Evolutionary conservation across 1,140 invertebrate genomes (phyloP).

Genomic region (Bradynema listronoti): DNA sequence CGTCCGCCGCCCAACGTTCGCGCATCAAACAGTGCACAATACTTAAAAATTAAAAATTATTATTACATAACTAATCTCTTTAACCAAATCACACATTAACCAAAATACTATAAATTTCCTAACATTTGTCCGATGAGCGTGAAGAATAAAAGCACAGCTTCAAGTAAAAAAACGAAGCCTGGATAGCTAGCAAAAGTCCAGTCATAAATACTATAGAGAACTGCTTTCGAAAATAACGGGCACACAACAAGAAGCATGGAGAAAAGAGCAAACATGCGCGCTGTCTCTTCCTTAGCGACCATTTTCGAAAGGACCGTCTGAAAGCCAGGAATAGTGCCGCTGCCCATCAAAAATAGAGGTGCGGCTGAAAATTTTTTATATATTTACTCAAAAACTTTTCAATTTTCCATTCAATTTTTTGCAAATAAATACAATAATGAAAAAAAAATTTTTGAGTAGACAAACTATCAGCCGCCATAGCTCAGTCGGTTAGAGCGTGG

Average conservation of each 20-base stretch:
- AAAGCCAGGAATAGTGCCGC: constrained; percentile 20
- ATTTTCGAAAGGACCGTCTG: constrained; percentile 26
- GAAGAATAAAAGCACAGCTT: constrained; percentile 4
- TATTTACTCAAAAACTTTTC: no score
- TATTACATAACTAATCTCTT: background rate
- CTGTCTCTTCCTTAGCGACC: constrained; percentile 27
- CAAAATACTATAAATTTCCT: constrained; percentile 6
- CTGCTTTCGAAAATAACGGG: constrained; percentile 16
- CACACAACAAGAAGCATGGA: constrained; percentile 21
- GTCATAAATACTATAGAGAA: constrained; percentile 33
- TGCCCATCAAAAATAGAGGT: constrained; percentile 5
- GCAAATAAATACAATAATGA: no score
- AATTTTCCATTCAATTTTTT: no score
- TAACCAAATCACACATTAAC: background rate
- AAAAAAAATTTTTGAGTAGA: no score
- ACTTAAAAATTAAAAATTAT: no score
- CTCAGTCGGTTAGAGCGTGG: constrained; percentile 58
- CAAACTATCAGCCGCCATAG: no score
- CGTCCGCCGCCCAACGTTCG: no score
- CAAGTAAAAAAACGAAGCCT: constrained; percentile 33
- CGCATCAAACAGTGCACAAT: no score
- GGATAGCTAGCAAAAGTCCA: constrained; percentile 25
- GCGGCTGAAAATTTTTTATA: no score
- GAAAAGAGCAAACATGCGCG: constrained; percentile 26
- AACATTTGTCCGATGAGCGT: constrained; percentile 21